Base-by-base conservation (phyloP, 1,140 invertebrate genomes). In the Augochlora pura region DNA sequence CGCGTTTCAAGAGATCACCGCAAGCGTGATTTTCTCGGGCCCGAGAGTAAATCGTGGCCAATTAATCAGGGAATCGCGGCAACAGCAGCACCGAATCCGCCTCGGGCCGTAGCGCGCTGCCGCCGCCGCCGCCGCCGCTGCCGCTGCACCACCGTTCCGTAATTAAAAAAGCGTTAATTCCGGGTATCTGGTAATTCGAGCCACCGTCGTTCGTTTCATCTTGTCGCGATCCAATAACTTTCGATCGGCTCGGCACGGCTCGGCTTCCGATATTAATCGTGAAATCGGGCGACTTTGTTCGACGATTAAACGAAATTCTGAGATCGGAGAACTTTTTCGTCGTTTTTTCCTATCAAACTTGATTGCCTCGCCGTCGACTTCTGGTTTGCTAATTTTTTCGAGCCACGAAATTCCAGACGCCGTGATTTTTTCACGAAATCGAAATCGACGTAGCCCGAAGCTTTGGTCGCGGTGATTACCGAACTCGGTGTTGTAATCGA, bases 31-130 rank as follows among this genome's bases (percentile, higher is more conserved):
- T 79, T 66, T 25, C 83, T 85, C 83, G 16, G 79, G 79, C 49
- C 16, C 49, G 71, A 66, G 72, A 73, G 80, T 77, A 86, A 86
- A 86, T 86, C 81, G 81, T 59, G 69, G 77, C 68, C 80, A 81
- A 86, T 86, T 86, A 86, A 86, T 86, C 85, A 86, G 85, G 59
- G 46, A 79, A 82, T 86, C 69, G 73, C 77, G 64, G 71, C 54
- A 85, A 71, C 79, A 59, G 71, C 52, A 6, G 71, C 52, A 6
- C 16, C 21, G 42, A 38, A 18, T 32, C 39, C 5, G 42, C 54
- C 74, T 70, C 71, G 66, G 72, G 83, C 71, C 79, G 66, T 52
- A 42, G 52, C 38, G 32, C 32, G 32, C 32, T 32, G 4, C 32
- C 32, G 32, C 32, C 32, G 32, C 32, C 32, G 32, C 32, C 32